These are phyloP conservation scores for Hyposoter didymator DNA, from an alignment of 2,888 invertebrate species.

Conservation along the genomic window DNA sequence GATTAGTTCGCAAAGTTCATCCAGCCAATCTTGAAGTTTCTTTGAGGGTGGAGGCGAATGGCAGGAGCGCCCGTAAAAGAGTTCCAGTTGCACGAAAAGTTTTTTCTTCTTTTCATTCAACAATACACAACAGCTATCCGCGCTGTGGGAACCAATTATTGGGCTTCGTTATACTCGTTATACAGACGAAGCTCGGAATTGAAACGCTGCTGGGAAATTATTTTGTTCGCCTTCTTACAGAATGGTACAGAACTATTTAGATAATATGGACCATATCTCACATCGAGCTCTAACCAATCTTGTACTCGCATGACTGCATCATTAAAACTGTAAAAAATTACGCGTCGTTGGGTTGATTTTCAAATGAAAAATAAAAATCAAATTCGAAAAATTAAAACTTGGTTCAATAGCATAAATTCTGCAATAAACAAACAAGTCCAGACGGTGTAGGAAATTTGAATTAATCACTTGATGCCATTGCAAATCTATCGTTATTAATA, in stretches of 20 bases:
- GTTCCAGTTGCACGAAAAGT: not conserved
- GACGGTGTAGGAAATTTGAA: no score
- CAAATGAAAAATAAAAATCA: no score
- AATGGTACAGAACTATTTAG: not conserved
- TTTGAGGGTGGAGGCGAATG: not conserved
- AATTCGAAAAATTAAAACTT: no score
- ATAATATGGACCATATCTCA: not conserved
- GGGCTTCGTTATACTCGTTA: not conserved
- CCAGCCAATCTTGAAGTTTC: constrained; percentile 9
- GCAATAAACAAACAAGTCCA: no score
- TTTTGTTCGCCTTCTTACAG: not conserved
- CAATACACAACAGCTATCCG: not conserved
- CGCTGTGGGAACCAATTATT: not conserved
- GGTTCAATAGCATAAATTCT: no score
- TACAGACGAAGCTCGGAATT: not conserved
- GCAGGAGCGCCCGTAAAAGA: not conserved
- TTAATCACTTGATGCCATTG: no score
- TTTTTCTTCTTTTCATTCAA: not conserved
- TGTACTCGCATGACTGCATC: not conserved
- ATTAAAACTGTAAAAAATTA: not conserved
- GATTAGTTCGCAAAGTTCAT: constrained; percentile 11
- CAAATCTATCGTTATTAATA: no score
- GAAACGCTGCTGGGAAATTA: not conserved
- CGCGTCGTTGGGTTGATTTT: no score
- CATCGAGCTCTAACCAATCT: not conserved